Conservation (phyloP, 1,140 invertebrate species). For the Heterodera schachtii region DNA sequence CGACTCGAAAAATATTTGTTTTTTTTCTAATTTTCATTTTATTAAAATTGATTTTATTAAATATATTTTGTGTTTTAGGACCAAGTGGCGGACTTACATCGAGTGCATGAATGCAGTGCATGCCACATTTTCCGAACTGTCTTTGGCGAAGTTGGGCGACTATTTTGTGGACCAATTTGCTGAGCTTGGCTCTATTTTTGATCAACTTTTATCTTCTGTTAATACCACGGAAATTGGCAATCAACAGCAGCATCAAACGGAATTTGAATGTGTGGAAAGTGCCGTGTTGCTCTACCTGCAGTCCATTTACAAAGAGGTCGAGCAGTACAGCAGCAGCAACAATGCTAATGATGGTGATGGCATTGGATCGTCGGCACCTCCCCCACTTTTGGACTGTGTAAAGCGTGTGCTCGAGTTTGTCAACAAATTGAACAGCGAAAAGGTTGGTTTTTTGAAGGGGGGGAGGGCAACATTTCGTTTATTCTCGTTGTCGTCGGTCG, state of each 20-base stretch:
- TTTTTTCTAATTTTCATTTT: too few species aligned
- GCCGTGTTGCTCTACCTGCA: background rate
- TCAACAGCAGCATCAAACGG: background rate
- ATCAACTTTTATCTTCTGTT: background rate
- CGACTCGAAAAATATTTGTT: too few species aligned
- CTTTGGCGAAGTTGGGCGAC: background rate
- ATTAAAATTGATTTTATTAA: too few species aligned
- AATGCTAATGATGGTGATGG: background rate
- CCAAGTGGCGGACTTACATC: background rate
- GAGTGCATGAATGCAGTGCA: background rate
- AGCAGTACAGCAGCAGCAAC: background rate
- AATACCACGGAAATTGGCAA: background rate
- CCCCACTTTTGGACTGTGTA: background rate
- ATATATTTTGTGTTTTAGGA: background rate
- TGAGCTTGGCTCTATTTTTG: background rate
- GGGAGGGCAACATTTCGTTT: background rate
- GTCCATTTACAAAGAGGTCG: constrained; percentile 8
- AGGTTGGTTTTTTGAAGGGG: too few species aligned
- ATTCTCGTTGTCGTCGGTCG: background rate
- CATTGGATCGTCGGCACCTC: background rate
- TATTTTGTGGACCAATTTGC: background rate
- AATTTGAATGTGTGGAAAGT: background rate
- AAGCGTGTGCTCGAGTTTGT: constrained; percentile 5
- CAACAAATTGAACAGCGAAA: background rate
- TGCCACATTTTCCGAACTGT: background rate